Conservation (phyloP, 2,113 vertebrate genomes). For the Conger conger region DNA sequence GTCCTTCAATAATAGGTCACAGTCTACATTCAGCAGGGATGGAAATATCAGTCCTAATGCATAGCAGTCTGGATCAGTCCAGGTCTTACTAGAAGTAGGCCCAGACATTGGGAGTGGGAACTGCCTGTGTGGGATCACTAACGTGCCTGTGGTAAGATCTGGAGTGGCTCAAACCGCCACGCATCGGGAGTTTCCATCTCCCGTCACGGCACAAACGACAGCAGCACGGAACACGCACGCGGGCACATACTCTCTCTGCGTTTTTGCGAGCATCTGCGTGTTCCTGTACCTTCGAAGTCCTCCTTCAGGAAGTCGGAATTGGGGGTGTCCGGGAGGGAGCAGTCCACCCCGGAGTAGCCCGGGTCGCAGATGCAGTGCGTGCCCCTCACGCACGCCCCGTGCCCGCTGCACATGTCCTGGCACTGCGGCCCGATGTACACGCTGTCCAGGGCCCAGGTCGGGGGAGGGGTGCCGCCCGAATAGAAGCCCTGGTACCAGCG, state of each 20-base stretch:
- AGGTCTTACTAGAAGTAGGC: not conserved
- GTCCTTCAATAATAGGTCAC: not conserved
- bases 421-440: constrained; percentile 95
- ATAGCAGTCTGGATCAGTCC: not conserved
- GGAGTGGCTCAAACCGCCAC: not conserved
- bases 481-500: constrained; percentile 98
- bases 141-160: not conserved
- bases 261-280: constrained; percentile 21
- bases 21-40: not conserved
- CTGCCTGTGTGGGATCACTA: not conserved
- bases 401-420: constrained; percentile 93
- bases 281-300: constrained; percentile 91
- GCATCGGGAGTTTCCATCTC: not conserved
- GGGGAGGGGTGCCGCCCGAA: constrained; percentile 77
- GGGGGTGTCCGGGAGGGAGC: constrained; percentile 83
- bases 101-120: not conserved
- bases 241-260: not conserved
- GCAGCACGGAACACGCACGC: not conserved
- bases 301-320: constrained; percentile 95
- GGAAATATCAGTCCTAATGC: not conserved
- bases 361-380: constrained; percentile 88
- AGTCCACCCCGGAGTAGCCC: constrained; percentile 85
- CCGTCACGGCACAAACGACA: not conserved
- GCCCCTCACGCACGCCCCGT: constrained; percentile 85
- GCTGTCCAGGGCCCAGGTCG: constrained; percentile 94